These are phyloP conservation scores for Diadema setosum DNA, from an alignment of 35 echinoderm and acorn worm species.

Conservation along the genomic window DNA sequence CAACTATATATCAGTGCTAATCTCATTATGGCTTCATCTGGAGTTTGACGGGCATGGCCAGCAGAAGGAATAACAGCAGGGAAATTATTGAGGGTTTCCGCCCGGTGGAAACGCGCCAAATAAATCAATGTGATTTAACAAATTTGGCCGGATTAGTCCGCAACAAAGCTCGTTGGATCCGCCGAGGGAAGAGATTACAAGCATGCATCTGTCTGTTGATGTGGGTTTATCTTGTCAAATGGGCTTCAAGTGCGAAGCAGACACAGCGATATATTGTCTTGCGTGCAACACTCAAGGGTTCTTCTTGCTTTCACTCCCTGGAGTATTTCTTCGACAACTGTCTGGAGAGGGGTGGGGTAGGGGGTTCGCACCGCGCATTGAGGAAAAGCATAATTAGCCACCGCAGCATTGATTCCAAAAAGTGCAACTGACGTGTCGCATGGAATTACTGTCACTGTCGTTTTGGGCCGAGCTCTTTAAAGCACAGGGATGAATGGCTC, in stretches of 20 bases:
- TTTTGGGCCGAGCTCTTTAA: neutral
- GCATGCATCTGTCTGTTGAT: neutral
- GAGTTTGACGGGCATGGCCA: neutral
- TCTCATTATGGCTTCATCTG: constrained; percentile 8
- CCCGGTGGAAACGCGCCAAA: constrained; percentile 3
- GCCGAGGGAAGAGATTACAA: neutral
- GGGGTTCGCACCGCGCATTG: too few species aligned
- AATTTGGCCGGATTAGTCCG: constrained; percentile 5
- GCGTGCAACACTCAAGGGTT: neutral
- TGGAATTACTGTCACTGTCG: neutral
- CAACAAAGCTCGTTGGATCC: neutral
- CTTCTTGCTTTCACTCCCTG: neutral
- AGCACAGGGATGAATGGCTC: neutral
- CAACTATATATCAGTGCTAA: neutral
- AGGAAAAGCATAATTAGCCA: constrained; percentile 21
- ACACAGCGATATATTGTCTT: neutral
- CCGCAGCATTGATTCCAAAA: constrained; percentile 18
- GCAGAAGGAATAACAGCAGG: constrained; percentile 6
- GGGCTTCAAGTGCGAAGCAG: neutral
- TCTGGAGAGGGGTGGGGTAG: neutral
- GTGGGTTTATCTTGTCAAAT: constrained; percentile 24
- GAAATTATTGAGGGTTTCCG: constrained; percentile 25
- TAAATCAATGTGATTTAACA: constrained; percentile 29
- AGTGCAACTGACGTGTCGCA: constrained; percentile 19
- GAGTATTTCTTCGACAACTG: constrained; percentile 2